phyloP scores from a whole-genome alignment of 2,888 invertebrate genomes.

The Sisyra terminalis region DNA sequence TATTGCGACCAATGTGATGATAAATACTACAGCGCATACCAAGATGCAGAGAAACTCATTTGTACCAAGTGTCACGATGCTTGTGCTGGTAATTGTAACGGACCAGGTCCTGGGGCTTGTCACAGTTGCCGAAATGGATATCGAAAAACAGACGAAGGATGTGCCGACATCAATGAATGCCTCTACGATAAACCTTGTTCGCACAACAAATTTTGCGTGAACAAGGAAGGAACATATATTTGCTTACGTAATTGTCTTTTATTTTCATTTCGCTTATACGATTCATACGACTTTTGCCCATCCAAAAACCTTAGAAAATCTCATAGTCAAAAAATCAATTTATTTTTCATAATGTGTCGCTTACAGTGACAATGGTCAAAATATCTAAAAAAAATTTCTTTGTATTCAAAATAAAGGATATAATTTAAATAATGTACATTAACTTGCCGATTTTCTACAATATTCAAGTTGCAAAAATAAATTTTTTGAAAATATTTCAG shows the following conservation, averaged over 20 bases:
- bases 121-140: slow-evolving; percentile 55
- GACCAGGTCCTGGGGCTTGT: slow-evolving; percentile 49
- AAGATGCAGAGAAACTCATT: slow-evolving; percentile 53
- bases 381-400: no score
- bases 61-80: slow-evolving; percentile 67
- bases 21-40: slow-evolving; percentile 58
- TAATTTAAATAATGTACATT: no score
- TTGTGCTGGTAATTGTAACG: slow-evolving; percentile 61
- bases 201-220: slow-evolving; percentile 69
- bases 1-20: slow-evolving; percentile 60
- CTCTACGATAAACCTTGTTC: slow-evolving; percentile 34
- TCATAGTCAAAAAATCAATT: no score
- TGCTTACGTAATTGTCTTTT: slow-evolving; percentile 37
- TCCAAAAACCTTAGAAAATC: no score
- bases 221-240: slow-evolving; percentile 66
- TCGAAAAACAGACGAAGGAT: slow-evolving; percentile 55
- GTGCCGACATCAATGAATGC: slow-evolving; percentile 78
- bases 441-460: no score
- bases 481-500: slow-evolving; percentile 22
- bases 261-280: slow-evolving; percentile 4
- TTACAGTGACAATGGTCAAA: no score
- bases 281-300: no score
- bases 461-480: slow-evolving; percentile 1
- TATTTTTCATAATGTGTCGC: no score
- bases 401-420: no score